A percentile compares a stretch with the other conserved stretches of the same genome.
Conservation (phyloP, 2,797 vertebrate genomes). For the Hylomyscus alleni region DNA sequence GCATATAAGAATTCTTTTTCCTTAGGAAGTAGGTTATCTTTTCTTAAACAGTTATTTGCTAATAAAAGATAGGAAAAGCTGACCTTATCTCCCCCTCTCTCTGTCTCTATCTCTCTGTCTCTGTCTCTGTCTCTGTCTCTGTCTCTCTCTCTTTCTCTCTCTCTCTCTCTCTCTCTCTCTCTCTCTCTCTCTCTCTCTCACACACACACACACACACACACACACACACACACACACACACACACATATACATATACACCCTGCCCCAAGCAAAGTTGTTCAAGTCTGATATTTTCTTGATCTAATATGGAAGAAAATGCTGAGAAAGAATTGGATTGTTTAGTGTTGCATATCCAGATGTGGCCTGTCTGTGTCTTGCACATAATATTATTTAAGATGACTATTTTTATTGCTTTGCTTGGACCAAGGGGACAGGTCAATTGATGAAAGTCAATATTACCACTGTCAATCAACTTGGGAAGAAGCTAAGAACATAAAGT, state of each 20-base stretch:
- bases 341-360: conserved; percentile 16
- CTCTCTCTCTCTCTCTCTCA: no score
- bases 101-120: no score
- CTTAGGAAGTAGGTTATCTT: not conserved
- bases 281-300: conserved; percentile 26
- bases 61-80: not conserved
- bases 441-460: conserved; percentile 31
- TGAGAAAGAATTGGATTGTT: conserved; percentile 24
- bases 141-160: no score
- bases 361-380: not conserved
- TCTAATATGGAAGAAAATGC: not conserved
- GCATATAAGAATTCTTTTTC: not conserved
- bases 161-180: no score
- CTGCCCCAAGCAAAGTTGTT: not conserved
- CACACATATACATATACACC: not conserved
- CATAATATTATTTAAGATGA: conserved; percentile 28
- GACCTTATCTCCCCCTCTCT: not conserved
- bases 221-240: not conserved
- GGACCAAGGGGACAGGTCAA: not conserved
- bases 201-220: not conserved
- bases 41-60: not conserved
- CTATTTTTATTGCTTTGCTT: conserved; percentile 42
- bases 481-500: not conserved
- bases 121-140: no score
- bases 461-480: conserved; percentile 18